Evolutionary conservation across 2,888 invertebrate genomes (phyloP).

Genomic region (Crioceris asparagi): DNA sequence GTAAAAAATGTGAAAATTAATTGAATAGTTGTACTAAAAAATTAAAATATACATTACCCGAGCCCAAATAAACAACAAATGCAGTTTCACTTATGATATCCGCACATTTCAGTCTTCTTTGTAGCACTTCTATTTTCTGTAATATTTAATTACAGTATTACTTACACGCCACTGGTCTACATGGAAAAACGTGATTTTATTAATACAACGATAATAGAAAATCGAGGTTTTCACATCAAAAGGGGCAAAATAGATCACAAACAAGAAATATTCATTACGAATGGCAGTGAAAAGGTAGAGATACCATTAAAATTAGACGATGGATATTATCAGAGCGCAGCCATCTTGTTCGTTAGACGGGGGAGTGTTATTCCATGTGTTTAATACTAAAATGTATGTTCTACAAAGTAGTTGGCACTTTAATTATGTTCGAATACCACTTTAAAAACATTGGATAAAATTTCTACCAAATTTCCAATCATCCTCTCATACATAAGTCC

Average conservation of each 20-base stretch:
- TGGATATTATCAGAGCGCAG: constrained; percentile 26
- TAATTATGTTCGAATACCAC: constrained; percentile 9
- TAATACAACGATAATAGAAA: neutral
- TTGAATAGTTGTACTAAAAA: no score
- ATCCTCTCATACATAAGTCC: constrained; percentile 23
- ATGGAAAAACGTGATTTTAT: constrained; percentile 1
- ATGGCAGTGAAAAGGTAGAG: constrained; percentile 13
- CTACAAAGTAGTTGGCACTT: constrained; percentile 8
- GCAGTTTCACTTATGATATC: no score
- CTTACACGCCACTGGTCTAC: constrained; percentile 1
- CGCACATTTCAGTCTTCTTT: no score
- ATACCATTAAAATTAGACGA: constrained; percentile 34
- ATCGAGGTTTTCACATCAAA: constrained; percentile 1
- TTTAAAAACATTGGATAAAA: constrained; percentile 7
- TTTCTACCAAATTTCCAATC: constrained; percentile 17
- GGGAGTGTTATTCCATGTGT: constrained; percentile 42
- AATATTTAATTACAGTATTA: no score
- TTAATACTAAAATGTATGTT: constrained; percentile 34
- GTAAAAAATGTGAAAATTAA: no score
- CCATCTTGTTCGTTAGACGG: constrained; percentile 40
- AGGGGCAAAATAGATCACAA: neutral
- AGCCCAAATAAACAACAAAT: no score
- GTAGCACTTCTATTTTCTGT: no score
- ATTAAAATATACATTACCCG: no score
- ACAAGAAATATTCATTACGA: neutral